Evolutionary conservation across 2,797 vertebrate species (phyloP), one percentile per base, ranked within the genome.

Genomic region (Pteronotus mesoamericanus): DNA sequence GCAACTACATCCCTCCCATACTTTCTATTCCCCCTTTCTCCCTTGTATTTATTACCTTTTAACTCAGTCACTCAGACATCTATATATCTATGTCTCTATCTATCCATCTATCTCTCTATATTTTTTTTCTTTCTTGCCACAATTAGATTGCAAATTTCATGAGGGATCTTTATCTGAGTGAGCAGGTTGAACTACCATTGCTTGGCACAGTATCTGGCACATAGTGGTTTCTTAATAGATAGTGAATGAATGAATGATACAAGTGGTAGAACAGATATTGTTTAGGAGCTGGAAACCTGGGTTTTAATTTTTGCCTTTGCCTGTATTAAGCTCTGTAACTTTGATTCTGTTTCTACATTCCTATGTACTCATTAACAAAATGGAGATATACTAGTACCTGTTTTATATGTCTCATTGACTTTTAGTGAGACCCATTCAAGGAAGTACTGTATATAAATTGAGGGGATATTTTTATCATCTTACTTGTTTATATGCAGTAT

Each of bases 301-400:
- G 34, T 59, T 95, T 95, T 88, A 68, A 61, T 86, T 84, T 96
- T 91, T 95, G 22, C n/a, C 79, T 95, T 48, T 68, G 37, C n/a
- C 57, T 44, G 0, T 93, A 16, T 61, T 91, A 53, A 93, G 42
- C 46, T 57, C 72, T 61, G 26, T 68, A 90, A 80, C 71, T 66
- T n/a, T 22, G 10, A 55, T 77, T 80, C n/a, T 53, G 6, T 91
- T 86, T 80, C 72, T n/a, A 82, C 29, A 26, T 80, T 26, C 95
- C 29, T 84, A 2, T 69, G 24, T 66, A 46, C n/a, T 91, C 53
- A 59, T 44, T 39, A 77, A 29, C 19, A 53, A 83, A 80, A 22
- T 64, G 37, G 14, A 37, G 16, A 64, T n/a, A 12, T 22, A 75
- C 6, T 1, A 14, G 32, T 39, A 61, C 7, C 61, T 86, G 19